Evolutionary conservation across 2,113 vertebrate genomes (phyloP).

Genomic region (Serilophus lunatus): DNA sequence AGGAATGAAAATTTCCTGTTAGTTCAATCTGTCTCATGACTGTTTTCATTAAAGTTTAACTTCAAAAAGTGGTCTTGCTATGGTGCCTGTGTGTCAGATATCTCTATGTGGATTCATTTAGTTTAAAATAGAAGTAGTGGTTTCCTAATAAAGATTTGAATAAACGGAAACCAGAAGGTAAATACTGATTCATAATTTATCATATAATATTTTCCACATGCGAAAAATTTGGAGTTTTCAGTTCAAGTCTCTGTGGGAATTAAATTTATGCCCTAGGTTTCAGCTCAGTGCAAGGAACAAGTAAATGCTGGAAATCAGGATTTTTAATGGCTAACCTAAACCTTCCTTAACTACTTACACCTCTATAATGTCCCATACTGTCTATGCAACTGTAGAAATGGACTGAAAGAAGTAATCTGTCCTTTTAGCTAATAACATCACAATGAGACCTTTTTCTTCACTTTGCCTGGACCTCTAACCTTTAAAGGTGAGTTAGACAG

Average conservation of each 20-base stretch:
- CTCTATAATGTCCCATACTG: slow-evolving; percentile 30
- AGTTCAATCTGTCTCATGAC: fast-evolving
- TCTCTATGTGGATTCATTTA: not conserved
- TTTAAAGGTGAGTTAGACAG: slow-evolving; percentile 79
- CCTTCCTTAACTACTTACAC: slow-evolving; percentile 13
- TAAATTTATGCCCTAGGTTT: not conserved
- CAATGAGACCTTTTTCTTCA: slow-evolving; percentile 78
- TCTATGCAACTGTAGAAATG: slow-evolving; percentile 65
- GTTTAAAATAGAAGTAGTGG: not conserved
- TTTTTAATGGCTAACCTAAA: slow-evolving; percentile 58
- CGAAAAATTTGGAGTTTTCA: not conserved
- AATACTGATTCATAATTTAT: not conserved
- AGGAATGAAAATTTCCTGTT: not conserved
- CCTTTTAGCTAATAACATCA: slow-evolving; percentile 79
- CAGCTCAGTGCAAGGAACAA: not conserved
- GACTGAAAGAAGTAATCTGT: slow-evolving; percentile 68
- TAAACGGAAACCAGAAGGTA: not conserved
- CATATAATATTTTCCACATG: not conserved
- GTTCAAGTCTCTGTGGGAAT: not conserved
- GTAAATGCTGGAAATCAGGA: slow-evolving; percentile 48
- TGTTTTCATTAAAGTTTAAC: not conserved
- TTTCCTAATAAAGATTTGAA: not conserved
- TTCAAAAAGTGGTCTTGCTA: not conserved
- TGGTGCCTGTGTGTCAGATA: not conserved
- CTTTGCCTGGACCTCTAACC: slow-evolving; percentile 78